These are phyloP conservation scores for Agrenia bidenticulata DNA, from an alignment of 2,888 invertebrate species.

Conservation along the genomic window DNA sequence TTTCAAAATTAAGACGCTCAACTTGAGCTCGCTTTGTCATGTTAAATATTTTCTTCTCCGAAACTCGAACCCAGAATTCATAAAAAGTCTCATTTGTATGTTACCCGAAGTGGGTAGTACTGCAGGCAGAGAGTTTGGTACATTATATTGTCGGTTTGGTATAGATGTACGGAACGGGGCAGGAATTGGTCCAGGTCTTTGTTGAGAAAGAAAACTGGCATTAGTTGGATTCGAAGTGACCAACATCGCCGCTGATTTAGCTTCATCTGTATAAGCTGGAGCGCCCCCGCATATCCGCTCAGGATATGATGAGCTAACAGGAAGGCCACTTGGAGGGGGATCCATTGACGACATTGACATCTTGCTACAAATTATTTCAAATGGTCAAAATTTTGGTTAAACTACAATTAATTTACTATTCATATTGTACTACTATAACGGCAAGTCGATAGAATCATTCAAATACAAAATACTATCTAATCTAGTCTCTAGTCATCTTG, in stretches of 20 bases:
- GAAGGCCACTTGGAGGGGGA: constrained; percentile 48
- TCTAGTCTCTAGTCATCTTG: too few relatives aligned
- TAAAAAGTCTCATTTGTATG: too few relatives aligned
- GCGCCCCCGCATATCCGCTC: constrained; percentile 31
- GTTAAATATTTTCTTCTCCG: too few relatives aligned
- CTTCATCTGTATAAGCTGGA: constrained; percentile 38
- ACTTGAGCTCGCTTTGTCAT: too few relatives aligned
- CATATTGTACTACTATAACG: too few relatives aligned
- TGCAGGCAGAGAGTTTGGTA: constrained; percentile 50
- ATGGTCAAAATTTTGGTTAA: too few relatives aligned
- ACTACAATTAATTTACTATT: too few relatives aligned
- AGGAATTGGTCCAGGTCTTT: constrained; percentile 38
- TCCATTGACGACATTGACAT: constrained; percentile 51
- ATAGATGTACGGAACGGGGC: constrained; percentile 35
- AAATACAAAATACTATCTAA: too few relatives aligned
- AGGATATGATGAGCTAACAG: constrained; percentile 41
- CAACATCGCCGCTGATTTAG: constrained; percentile 44
- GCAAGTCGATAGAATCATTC: too few relatives aligned
- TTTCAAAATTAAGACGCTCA: too few relatives aligned
- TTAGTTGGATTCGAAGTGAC: constrained; percentile 46
- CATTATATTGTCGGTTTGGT: constrained; percentile 45
- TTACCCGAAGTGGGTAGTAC: constrained; percentile 50
- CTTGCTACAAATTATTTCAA: not conserved
- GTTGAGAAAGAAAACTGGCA: constrained; percentile 27
- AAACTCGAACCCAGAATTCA: too few relatives aligned